phyloP scores from a whole-genome alignment of 2,797 vertebrate genomes.

The Lophura swinhoii region DNA sequence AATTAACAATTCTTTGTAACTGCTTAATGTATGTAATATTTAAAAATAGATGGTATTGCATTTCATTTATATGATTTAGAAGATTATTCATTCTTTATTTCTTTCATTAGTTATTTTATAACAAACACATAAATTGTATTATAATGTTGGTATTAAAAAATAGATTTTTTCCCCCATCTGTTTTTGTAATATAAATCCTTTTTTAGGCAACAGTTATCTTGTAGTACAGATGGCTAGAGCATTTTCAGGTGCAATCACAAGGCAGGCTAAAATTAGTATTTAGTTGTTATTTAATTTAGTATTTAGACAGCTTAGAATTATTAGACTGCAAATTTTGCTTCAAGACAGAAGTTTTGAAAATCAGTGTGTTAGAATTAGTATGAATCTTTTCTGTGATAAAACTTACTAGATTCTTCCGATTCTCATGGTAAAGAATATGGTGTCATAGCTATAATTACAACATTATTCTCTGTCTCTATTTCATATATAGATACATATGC shows the following conservation, averaged over 20 bases:
- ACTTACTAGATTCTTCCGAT: neutral
- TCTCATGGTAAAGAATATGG: neutral
- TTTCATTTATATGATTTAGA: neutral
- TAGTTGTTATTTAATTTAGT: neutral
- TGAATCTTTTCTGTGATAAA: neutral
- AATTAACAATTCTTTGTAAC: neutral
- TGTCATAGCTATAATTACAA: neutral
- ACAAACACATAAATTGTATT: neutral
- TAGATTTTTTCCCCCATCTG: neutral
- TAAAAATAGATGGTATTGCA: neutral
- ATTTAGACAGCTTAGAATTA: neutral
- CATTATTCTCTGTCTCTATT: neutral
- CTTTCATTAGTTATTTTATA: neutral
- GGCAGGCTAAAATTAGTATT: slow-evolving; percentile 23
- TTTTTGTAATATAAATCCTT: neutral
- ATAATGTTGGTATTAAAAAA: neutral
- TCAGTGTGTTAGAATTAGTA: neutral
- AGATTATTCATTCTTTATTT: neutral
- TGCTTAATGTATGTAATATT: neutral
- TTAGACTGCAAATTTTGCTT: neutral
- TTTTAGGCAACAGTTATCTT: neutral
- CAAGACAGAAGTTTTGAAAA: neutral
- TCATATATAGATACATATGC: slow-evolving; percentile 3
- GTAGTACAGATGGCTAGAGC: neutral
- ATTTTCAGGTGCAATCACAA: neutral